Conservation (phyloP, 2,888 invertebrate species). For the Pilophorus perplexus region DNA sequence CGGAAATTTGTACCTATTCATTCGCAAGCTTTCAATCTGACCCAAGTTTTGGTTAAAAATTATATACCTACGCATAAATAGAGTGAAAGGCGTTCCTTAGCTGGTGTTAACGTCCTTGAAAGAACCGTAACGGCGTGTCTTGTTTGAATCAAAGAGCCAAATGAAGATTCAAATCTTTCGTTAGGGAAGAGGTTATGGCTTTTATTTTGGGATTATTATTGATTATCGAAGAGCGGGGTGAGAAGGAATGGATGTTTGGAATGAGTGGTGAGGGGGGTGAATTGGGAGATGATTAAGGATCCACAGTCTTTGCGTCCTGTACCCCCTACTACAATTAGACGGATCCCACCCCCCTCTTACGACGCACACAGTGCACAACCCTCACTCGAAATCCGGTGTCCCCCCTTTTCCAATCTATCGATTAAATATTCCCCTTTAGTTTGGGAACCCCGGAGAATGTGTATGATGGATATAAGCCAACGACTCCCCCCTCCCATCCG, state of each 20-base stretch:
- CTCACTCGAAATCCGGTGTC: constrained; percentile 47
- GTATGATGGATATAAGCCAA: constrained; percentile 44
- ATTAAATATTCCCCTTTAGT: constrained; percentile 48
- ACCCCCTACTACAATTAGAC: constrained; percentile 55
- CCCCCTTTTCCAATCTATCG: constrained; percentile 48
- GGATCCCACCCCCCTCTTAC: constrained; percentile 53
- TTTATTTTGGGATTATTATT: constrained; percentile 49
- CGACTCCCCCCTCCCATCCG: neutral
- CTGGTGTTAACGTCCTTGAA: no score
- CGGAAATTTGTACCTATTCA: no score
- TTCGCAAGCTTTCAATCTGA: no score
- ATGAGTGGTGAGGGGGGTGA: constrained; percentile 44
- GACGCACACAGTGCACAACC: constrained; percentile 8
- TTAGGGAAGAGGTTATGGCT: no score
- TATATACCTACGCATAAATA: no score
- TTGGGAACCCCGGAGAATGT: constrained; percentile 41
- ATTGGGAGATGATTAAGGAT: constrained; percentile 48
- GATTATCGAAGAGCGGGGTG: constrained; percentile 47
- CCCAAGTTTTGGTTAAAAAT: no score
- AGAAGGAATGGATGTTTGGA: constrained; percentile 47
- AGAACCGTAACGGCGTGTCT: no score
- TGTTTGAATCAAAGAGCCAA: no score
- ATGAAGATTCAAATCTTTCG: no score
- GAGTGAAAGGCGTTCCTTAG: no score
- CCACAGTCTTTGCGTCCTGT: constrained; percentile 47